A percentile compares a stretch with the other conserved stretches of the same genome.
Conservation (phyloP, 2,888 invertebrate species). For the Aromia moschata region DNA sequence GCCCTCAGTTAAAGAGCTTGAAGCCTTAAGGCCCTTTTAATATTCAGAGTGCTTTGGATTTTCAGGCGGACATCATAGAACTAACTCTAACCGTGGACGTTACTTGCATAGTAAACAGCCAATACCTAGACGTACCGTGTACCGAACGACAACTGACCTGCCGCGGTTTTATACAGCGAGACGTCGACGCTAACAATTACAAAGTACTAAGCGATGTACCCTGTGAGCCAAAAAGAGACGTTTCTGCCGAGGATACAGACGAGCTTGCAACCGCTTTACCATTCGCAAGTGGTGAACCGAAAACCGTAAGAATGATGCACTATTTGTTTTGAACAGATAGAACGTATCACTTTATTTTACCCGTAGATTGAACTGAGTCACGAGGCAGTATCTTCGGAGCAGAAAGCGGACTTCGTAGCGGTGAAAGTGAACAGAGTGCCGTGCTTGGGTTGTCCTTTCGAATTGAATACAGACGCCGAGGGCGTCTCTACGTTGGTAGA, state of each 20-base stretch:
- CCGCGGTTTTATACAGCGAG: conserved; percentile 47
- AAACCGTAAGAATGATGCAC: no score
- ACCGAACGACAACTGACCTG: conserved; percentile 48
- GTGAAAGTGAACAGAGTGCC: conserved; percentile 57
- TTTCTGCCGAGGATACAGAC: conserved; percentile 17
- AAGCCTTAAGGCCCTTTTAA: no score
- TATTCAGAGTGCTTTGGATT: no score
- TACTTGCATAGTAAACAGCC: conserved; percentile 43
- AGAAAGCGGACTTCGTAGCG: conserved; percentile 66
- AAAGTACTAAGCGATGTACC: conserved; percentile 48
- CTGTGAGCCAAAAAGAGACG: conserved; percentile 48
- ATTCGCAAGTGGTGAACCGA: not conserved
- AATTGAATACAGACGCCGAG: conserved; percentile 65
- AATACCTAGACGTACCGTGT: conserved; percentile 47
- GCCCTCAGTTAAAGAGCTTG: no score
- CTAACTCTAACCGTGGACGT: conserved; percentile 50
- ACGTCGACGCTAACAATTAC: conserved; percentile 38
- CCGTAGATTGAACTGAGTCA: conserved; percentile 47
- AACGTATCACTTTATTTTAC: conserved; percentile 15
- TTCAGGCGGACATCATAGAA: conserved; percentile 48
- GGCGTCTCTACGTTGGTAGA: conserved; percentile 65
- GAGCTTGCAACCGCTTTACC: not conserved
- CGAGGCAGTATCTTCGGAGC: conserved; percentile 56
- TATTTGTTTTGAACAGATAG: no score
- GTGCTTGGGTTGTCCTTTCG: conserved; percentile 67